Conservation (phyloP, 2,888 invertebrate genomes). For the Drymonia ruficornis region DNA sequence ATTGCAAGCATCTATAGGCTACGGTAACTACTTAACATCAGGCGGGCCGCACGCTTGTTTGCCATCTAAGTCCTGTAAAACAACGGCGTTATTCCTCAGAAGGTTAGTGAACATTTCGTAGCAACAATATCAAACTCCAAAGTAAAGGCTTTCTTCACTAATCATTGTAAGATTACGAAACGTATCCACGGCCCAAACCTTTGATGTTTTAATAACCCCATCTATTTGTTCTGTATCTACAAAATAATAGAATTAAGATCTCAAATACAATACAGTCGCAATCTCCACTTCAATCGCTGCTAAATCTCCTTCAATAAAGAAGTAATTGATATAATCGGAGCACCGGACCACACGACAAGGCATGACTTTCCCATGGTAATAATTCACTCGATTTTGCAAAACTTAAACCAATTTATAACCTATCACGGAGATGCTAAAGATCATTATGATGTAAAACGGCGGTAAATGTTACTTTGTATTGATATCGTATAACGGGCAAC, state of each 20-base stretch:
- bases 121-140: not conserved
- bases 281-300: slow-evolving; percentile 29
- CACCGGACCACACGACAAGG: slow-evolving; percentile 53
- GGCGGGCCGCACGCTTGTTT: no score
- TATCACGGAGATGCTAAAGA: slow-evolving; percentile 12
- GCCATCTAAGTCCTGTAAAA: no score
- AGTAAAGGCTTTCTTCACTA: not conserved
- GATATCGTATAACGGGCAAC: slow-evolving; percentile 36
- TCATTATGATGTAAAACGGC: slow-evolving; percentile 14
- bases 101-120: no score
- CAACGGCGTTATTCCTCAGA: no score
- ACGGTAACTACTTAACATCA: no score
- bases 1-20: no score
- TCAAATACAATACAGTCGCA: slow-evolving; percentile 21
- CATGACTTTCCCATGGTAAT: slow-evolving; percentile 27
- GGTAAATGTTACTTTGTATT: slow-evolving; percentile 26
- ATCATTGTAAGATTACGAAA: not conserved
- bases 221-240: slow-evolving; percentile 30
- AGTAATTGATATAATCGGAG: slow-evolving; percentile 65
- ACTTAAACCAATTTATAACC: not conserved
- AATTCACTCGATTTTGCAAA: slow-evolving; percentile 11
- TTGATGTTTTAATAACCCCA: slow-evolving; percentile 4
- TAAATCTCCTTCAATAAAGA: slow-evolving; percentile 53
- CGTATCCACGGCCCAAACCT: not conserved
- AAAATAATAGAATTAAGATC: slow-evolving; percentile 38